phyloP scores from a whole-genome alignment of 2,888 invertebrate genomes.

The Chymomyza caudatula region DNA sequence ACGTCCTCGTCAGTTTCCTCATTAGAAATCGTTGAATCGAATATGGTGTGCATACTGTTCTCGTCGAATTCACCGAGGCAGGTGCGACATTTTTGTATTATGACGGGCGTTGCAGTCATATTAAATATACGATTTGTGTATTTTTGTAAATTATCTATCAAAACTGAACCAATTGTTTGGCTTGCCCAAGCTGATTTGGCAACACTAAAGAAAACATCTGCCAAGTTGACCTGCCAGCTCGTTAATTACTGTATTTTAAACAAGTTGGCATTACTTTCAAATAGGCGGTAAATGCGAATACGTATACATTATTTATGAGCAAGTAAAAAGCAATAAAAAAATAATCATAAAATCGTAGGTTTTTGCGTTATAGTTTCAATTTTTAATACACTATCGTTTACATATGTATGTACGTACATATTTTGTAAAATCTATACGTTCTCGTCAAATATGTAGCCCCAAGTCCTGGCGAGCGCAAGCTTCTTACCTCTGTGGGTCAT shows the following conservation, averaged over 20 bases:
- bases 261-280: conserved; percentile 25
- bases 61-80: conserved; percentile 56
- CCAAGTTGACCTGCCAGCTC: not conserved
- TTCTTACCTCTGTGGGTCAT: conserved; percentile 70
- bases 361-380: too few species aligned
- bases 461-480: conserved; percentile 1
- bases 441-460: not conserved
- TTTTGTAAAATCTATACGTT: not conserved
- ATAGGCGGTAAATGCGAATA: too few species aligned
- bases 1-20: conserved; percentile 8
- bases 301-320: too few species aligned
- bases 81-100: conserved; percentile 47
- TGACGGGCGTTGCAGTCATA: not conserved
- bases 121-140: too few species aligned
- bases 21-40: conserved; percentile 12
- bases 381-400: too few species aligned
- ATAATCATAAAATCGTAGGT: too few species aligned
- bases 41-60: conserved; percentile 48
- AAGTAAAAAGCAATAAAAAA: too few species aligned
- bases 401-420: not conserved
- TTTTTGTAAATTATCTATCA: too few species aligned
- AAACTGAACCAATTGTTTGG: not conserved
- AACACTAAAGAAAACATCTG: not conserved
- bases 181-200: not conserved
- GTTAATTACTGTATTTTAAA: not conserved